Base-by-base conservation (phyloP, 2,113 vertebrate species). In the Xiphophorus maculatus region DNA sequence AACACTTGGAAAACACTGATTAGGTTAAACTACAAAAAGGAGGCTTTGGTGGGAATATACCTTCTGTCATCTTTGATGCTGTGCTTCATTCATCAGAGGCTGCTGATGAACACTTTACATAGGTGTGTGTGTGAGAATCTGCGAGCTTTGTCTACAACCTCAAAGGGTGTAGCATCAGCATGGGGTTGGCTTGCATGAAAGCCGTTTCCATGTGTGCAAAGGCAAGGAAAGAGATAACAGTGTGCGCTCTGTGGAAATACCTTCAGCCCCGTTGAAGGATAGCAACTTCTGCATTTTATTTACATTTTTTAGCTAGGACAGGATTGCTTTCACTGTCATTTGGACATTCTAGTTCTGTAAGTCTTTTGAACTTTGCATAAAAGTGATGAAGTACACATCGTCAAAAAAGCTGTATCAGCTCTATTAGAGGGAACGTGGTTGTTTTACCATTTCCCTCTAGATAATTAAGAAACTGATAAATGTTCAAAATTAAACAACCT, bases 1-100 rank as follows among this genome's bases (percentile, higher is more conserved):
- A 83, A 89, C 65, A 27, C 71, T 63, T 6, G 35, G 68, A 86
- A 77, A 79, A 81, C 84, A 86, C 58, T 83, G 87, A 89, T 89
- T 83, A 81, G 73, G 76, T 79, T 79, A 79, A 90, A 82, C 77
- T 37, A 71, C 1, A 64, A 32, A 78, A 69, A 40, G 69, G 70
- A 28, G 61, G 33, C 66, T 69, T 81, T 74, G 40, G 71, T 73
- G 64, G 65, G 51, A 44, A 42, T 69, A 54, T 40, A 71, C 66
- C 64, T 81, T 68, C 63, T 71, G 64, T 80, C 71, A 67, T 81
- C 84, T 80, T 84, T 85, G 80, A 89, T 87, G 79, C 63, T 3
- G 8, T 15, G 74, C 51, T 78, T 82, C 80, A 74, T 81, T 87
- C 66, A 86, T 82, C 79, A 74, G 79, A 84, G 33, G 54, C 51